Conservation (phyloP, 1,140 invertebrate genomes). For the Zaprionus capensis region DNA sequence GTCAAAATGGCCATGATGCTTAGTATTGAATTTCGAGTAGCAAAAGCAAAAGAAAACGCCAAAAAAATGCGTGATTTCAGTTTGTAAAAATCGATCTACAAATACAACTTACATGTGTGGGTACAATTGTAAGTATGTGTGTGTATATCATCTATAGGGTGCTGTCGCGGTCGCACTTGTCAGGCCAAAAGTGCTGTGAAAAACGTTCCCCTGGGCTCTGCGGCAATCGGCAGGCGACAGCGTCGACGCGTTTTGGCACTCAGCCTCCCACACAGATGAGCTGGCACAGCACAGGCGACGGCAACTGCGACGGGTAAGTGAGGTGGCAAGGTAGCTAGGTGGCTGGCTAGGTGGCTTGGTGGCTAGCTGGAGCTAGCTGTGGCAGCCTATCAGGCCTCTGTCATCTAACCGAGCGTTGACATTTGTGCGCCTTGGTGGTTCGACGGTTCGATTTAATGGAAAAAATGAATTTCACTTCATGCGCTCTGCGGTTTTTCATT, state of each 20-base stretch:
- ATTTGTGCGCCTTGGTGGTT: constrained; percentile 65
- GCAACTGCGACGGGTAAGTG: neutral
- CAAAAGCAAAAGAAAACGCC: constrained; percentile 23
- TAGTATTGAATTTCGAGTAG: constrained; percentile 68
- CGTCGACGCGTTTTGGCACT: constrained; percentile 49
- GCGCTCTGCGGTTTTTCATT: constrained; percentile 60
- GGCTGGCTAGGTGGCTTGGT: constrained; percentile 2
- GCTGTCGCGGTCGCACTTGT: constrained; percentile 22
- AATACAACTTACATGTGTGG: neutral
- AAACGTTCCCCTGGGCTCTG: constrained; percentile 44
- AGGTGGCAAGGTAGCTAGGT: neutral
- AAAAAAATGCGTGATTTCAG: neutral
- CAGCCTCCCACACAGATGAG: constrained; percentile 40
- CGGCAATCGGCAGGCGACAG: constrained; percentile 41
- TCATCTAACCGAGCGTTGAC: constrained; percentile 78
- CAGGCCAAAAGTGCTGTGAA: constrained; percentile 22
- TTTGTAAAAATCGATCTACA: neutral
- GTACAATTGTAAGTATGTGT: neutral
- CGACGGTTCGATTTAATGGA: constrained; percentile 79
- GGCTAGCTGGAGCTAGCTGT: constrained; percentile 11
- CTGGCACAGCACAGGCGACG: neutral
- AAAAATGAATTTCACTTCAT: constrained; percentile 78
- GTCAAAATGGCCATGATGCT: constrained; percentile 79
- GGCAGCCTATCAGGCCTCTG: constrained; percentile 68
- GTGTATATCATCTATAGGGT: constrained; percentile 16